Percentiles rank a stretch among this genome's conserved stretches.
Conservation (phyloP, 2,888 invertebrate genomes). For the Lutraria lutraria region DNA sequence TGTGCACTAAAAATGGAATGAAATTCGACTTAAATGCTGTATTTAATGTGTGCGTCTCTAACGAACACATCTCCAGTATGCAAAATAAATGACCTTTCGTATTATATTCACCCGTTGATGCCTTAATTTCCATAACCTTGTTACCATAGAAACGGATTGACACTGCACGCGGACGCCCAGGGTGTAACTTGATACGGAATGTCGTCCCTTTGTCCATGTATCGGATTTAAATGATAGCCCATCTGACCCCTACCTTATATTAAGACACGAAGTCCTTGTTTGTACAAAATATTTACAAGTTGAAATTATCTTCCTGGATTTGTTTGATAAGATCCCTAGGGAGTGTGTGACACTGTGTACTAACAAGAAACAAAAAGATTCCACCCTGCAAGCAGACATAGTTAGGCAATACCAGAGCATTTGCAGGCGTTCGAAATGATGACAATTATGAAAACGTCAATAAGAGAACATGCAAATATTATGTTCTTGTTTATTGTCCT, state of each 20-base stretch:
- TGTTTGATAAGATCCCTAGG: neutral
- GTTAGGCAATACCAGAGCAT: no score
- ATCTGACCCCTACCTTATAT: neutral
- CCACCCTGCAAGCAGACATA: no score
- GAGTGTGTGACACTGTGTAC: neutral
- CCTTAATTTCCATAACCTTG: neutral
- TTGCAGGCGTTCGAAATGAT: no score
- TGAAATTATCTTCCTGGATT: neutral
- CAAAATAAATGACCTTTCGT: neutral
- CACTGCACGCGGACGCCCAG: neutral
- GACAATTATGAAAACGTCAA: no score
- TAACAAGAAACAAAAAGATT: neutral
- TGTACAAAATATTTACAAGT: conserved; percentile 21
- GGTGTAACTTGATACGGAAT: neutral
- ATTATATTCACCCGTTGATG: neutral
- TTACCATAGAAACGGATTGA: neutral
- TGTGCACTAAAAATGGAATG: no score
- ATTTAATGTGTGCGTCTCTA: no score
- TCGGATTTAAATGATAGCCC: conserved; percentile 8
- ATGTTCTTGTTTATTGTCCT: no score
- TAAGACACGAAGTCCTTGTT: neutral
- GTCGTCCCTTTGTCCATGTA: neutral
- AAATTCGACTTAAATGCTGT: no score
- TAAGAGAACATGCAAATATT: no score
- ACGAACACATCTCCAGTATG: no score